phyloP scores from a whole-genome alignment of 92 coral and sea anemone genomes.

The Paramuricea clavata region DNA sequence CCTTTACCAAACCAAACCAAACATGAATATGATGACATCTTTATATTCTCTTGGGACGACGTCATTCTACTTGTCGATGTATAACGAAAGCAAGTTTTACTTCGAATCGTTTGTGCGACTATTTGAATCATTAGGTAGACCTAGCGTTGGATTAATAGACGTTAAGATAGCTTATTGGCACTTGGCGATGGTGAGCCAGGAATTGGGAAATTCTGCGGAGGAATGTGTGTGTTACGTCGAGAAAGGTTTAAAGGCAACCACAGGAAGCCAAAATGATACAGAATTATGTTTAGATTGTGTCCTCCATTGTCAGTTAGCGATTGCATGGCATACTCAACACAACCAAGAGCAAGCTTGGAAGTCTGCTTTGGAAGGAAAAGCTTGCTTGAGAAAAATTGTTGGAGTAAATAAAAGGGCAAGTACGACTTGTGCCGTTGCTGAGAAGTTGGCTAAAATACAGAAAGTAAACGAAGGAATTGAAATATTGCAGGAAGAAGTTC shows the following conservation, averaged over 20 bases:
- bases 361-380: constrained; percentile 1
- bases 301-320: constrained; percentile 10
- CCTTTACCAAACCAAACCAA: not conserved
- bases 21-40: not conserved
- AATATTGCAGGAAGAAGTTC: not conserved
- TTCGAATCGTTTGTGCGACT: not conserved
- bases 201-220: not conserved
- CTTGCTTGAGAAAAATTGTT: not conserved
- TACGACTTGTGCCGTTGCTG: not conserved
- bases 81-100: constrained; percentile 21
- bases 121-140: not conserved
- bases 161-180: not conserved
- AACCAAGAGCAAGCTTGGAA: constrained; percentile 16
- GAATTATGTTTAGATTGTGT: not conserved
- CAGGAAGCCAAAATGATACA: not conserved
- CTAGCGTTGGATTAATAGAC: not conserved
- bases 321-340: not conserved
- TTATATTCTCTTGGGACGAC: constrained; percentile 13
- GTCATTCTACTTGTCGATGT: not conserved
- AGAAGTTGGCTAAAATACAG: not conserved
- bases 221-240: not conserved
- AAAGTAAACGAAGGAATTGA: constrained; percentile 12
- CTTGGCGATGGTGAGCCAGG: not conserved
- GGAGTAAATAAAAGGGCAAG: not conserved
- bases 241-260: not conserved